These are phyloP conservation scores for Procavia capensis DNA, from an alignment of 2,113 vertebrate species.

Conservation along the genomic window DNA sequence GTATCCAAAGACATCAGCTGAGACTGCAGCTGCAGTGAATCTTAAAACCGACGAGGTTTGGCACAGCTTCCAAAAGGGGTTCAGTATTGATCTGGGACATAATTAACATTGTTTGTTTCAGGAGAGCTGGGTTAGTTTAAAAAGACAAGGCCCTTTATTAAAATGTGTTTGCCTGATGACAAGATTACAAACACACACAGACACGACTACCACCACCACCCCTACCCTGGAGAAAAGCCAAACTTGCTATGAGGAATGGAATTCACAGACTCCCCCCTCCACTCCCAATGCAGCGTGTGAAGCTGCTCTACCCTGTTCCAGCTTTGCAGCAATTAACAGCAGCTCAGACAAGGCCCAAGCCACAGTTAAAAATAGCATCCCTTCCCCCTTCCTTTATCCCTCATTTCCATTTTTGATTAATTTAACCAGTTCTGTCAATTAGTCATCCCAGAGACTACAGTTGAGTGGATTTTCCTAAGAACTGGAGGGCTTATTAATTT, in stretches of 20 bases:
- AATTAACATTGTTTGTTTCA: slow-evolving; percentile 72
- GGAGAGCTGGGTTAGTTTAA: slow-evolving; percentile 46
- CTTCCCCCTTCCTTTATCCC: neutral
- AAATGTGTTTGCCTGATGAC: slow-evolving; percentile 64
- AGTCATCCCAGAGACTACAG: slow-evolving; percentile 73
- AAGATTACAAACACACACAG: slow-evolving; percentile 53
- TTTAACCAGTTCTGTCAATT: slow-evolving; percentile 76
- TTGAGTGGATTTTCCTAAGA: slow-evolving; percentile 65
- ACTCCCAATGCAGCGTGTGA: slow-evolving; percentile 18
- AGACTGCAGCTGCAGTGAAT: neutral
- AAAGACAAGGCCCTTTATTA: slow-evolving; percentile 62
- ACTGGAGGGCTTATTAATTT: slow-evolving; percentile 76
- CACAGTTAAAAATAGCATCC: slow-evolving; percentile 65
- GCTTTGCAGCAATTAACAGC: slow-evolving; percentile 60
- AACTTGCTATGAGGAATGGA: slow-evolving; percentile 59
- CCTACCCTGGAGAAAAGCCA: slow-evolving; percentile 50
- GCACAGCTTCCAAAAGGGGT: slow-evolving; percentile 54
- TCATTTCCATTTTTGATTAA: slow-evolving; percentile 82
- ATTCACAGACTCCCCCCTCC: slow-evolving; percentile 21
- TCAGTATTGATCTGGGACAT: slow-evolving; percentile 44
- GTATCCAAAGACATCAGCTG: slow-evolving; percentile 35
- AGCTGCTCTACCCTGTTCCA: slow-evolving; percentile 58
- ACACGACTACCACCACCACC: slow-evolving; percentile 19
- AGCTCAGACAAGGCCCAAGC: slow-evolving; percentile 59
- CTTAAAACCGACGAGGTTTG: slow-evolving; percentile 32